Conservation (phyloP, 1,140 invertebrate genomes). For the Riptortus pedestris region DNA sequence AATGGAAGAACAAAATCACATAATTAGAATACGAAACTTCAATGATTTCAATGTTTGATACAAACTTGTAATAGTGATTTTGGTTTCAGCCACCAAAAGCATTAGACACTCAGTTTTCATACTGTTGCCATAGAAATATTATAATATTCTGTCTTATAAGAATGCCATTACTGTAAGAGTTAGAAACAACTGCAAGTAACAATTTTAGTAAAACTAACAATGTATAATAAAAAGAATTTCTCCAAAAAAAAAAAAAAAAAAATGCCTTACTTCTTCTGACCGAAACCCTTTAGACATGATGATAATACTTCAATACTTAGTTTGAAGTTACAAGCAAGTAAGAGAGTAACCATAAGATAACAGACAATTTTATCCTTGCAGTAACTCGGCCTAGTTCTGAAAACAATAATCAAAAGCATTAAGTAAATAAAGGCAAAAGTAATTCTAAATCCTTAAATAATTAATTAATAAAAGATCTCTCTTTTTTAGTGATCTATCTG, state of each 20-base stretch:
- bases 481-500: not conserved
- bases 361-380: slow-evolving; percentile 11
- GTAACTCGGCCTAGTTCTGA: not conserved
- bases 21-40: too few species aligned
- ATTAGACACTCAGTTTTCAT: too few species aligned
- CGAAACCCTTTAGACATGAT: not conserved
- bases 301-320: not conserved
- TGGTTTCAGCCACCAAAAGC: too few species aligned
- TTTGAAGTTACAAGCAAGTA: not conserved
- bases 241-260: not conserved
- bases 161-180: not conserved
- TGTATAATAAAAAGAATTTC: not conserved
- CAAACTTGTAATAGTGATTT: too few species aligned
- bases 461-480: not conserved
- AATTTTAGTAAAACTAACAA: not conserved
- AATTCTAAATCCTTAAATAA: not conserved
- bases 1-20: too few species aligned
- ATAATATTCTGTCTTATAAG: not conserved
- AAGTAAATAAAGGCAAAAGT: not conserved
- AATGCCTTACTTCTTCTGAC: slow-evolving; percentile 5
- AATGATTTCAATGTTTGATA: too few species aligned
- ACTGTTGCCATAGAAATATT: not conserved
- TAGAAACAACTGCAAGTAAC: not conserved
- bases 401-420: not conserved
- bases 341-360: not conserved